Conservation (phyloP, 1,140 invertebrate species). For the Phymastichus coffea region DNA sequence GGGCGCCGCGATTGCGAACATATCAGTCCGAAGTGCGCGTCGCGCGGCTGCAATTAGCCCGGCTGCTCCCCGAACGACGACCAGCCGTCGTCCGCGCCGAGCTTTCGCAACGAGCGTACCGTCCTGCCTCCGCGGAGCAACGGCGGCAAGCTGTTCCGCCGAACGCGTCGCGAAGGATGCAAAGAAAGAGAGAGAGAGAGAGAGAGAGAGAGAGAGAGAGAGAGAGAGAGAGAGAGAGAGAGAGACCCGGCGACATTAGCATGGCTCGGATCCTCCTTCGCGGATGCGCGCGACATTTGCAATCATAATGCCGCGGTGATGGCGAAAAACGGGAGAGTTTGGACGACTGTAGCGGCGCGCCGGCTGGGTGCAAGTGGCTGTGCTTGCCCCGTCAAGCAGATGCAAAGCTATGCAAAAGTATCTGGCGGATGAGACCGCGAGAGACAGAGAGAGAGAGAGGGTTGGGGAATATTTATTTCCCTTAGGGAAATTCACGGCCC, state of each 20-base stretch:
- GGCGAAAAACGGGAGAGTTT: neutral
- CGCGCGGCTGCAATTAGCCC: no score
- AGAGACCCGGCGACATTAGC: neutral
- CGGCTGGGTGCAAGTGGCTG: no score
- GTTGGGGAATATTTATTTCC: conserved; percentile 7
- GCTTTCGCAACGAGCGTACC: no score
- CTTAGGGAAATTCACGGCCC: neutral
- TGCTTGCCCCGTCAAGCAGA: no score
- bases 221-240: neutral
- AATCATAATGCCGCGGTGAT: conserved; percentile 12
- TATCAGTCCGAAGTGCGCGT: no score
- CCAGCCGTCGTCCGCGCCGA: no score
- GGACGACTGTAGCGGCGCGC: neutral
- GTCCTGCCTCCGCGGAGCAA: no score
- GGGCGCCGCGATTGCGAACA: no score
- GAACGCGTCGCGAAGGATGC: neutral
- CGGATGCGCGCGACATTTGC: conserved; percentile 8
- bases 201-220: neutral
- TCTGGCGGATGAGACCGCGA: neutral
- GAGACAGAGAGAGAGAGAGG: neutral
- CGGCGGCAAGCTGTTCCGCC: no score
- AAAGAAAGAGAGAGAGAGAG: neutral
- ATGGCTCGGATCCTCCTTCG: neutral
- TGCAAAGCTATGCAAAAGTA: conserved; percentile 25
- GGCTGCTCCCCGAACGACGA: no score